Evolutionary conservation across 2,888 invertebrate species (phyloP), one percentile per base, ranked within the genome.

Genomic region (Phaonia tiefii): DNA sequence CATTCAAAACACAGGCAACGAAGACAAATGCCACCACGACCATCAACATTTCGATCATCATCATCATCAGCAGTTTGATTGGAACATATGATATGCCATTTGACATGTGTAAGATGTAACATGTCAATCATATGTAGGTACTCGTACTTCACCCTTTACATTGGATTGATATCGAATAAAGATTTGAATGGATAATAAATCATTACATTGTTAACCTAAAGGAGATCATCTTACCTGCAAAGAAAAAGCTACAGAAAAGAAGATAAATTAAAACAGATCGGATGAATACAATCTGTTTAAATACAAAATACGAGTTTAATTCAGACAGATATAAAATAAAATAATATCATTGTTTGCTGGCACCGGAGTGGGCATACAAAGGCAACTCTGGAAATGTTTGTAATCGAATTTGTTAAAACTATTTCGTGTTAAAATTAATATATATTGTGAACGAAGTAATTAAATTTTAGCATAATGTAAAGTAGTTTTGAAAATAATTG

Each of bases 151-250:
- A 31, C n/a, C n/a, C n/a, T n/a, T n/a, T 31, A 8, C 31, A 31
- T 31, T 31, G 31, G 31, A 58, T 58, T n/a, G 37, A 58, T n/a
- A 58, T 58, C 58, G 54, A 26, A 39, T 49, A 69, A 76, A 25
- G 37, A 56, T 54, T n/a, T 54, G 46, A 73, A 71, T 76, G 69
- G 63, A 73, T 76, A 69, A 73, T 80, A 75, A 76, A 80, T 76
- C 73, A 76, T 65, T 37, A 69, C 17, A 58, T 39, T 26, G 31
- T 31, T 5, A 51, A 71, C 13, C 42, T 49, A 31, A 11, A 13
- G n/a, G 20, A 75, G 20, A 58, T 22, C 11, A 42, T 31, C n/a
- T 71, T 71, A 71, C 44, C 65, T 51, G 74, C 39, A 44, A 54
- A 15, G 26, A 69, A 49, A 20, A 49, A 20, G n/a, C n/a, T n/a